A percentile compares a stretch with the other conserved stretches of the same genome.
phyloP scores from a whole-genome alignment of 2,113 vertebrate genomes.

The Petroica traversi region DNA sequence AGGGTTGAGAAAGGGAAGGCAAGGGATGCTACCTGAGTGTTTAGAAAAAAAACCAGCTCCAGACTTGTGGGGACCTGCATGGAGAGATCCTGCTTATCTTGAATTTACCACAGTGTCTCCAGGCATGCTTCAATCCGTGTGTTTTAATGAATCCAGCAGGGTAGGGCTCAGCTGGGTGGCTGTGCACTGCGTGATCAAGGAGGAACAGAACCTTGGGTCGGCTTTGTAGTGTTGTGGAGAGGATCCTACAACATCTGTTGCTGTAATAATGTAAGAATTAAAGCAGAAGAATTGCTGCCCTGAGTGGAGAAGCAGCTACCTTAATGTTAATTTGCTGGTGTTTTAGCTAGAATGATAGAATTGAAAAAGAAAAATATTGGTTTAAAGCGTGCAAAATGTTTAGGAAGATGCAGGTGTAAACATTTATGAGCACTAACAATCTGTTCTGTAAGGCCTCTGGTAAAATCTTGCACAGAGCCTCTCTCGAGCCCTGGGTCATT shows the following conservation, averaged over 20 bases:
- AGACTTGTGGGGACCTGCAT: background rate
- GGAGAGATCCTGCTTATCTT: background rate
- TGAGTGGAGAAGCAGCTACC: background rate
- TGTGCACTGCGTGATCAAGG: background rate
- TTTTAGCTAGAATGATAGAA: background rate
- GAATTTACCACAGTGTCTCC: background rate
- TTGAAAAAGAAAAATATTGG: background rate
- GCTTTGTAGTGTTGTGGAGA: background rate
- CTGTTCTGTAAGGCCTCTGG: background rate
- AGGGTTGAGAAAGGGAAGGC: background rate
- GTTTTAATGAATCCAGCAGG: background rate
- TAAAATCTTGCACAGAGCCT: background rate
- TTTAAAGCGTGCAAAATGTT: background rate
- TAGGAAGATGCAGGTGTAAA: background rate
- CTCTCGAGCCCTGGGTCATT: background rate
- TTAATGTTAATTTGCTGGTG: background rate
- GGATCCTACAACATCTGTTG: background rate
- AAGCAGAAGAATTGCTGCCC: background rate
- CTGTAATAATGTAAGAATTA: background rate
- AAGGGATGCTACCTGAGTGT: background rate
- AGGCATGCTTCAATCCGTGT: background rate
- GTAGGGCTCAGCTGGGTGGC: constrained; percentile 8
- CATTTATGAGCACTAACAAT: background rate
- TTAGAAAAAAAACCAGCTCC: background rate
- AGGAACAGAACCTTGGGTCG: background rate